A percentile compares a stretch with the other conserved stretches of the same genome.
Conservation (phyloP, 2,113 vertebrate species). For the Pluvianellus socialis region DNA sequence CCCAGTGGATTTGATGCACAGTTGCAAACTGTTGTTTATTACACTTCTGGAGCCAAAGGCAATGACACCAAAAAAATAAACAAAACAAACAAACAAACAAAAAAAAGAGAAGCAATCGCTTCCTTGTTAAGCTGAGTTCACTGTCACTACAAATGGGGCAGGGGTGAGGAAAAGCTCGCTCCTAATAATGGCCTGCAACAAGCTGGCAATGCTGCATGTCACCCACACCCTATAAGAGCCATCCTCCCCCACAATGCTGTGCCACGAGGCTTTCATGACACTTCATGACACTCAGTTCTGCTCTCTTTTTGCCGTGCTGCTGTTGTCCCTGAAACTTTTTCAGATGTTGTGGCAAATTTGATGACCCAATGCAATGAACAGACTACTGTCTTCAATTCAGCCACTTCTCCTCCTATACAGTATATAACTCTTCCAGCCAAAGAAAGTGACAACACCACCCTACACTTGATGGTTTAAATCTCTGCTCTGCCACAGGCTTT, state of each 20-base stretch:
- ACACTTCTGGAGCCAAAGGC: background rate
- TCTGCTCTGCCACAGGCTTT: background rate
- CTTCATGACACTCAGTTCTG: background rate
- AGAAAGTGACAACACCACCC: background rate
- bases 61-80: background rate
- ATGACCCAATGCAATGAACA: fast-evolving
- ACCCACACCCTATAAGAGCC: background rate
- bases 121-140: background rate
- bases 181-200: background rate
- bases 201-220: background rate
- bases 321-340: background rate
- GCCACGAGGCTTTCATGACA: background rate
- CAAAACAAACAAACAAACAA: background rate
- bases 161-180: background rate
- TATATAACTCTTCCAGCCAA: background rate
- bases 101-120: background rate
- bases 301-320: fast-evolving
- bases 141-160: background rate
- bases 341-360: background rate
- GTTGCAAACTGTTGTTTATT: background rate
- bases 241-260: background rate
- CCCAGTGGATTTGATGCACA: background rate
- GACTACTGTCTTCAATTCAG: background rate
- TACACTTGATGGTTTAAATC: background rate
- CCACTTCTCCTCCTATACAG: background rate